A percentile compares a stretch with the other conserved stretches of the same genome.
phyloP scores from a whole-genome alignment of 2,113 vertebrate genomes.

The Lampris incognitus region DNA sequence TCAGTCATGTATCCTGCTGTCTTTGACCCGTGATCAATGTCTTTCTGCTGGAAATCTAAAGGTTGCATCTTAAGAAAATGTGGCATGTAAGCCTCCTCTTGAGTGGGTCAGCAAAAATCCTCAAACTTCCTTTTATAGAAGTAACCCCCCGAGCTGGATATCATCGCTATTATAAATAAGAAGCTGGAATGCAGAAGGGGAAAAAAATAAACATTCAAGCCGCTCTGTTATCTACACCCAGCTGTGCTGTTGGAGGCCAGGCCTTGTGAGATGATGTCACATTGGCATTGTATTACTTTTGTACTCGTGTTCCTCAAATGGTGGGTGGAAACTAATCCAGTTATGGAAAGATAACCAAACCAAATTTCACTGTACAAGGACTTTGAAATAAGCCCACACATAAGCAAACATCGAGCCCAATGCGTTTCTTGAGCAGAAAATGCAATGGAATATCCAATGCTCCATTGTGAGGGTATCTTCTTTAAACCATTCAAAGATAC shows the following conservation, averaged over 20 bases:
- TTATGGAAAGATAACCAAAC: slow-evolving; percentile 24
- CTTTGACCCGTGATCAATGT: slow-evolving; percentile 57
- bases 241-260: slow-evolving; percentile 62
- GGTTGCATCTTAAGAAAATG: slow-evolving; percentile 68
- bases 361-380: slow-evolving; percentile 5
- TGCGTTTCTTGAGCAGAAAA: not conserved
- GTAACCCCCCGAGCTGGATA: slow-evolving; percentile 67
- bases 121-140: slow-evolving; percentile 81
- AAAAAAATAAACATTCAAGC: slow-evolving; percentile 73
- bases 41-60: slow-evolving; percentile 57
- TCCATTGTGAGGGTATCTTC: not conserved
- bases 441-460: not conserved
- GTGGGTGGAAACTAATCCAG: slow-evolving; percentile 38
- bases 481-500: not conserved
- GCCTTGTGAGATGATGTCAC: slow-evolving; percentile 70
- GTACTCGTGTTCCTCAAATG: slow-evolving; percentile 39
- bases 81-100: slow-evolving; percentile 55
- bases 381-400: slow-evolving; percentile 1
- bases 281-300: slow-evolving; percentile 54
- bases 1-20: slow-evolving; percentile 22
- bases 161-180: slow-evolving; percentile 77
- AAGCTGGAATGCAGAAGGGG: slow-evolving; percentile 73
- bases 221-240: slow-evolving; percentile 67
- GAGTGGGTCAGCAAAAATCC: slow-evolving; percentile 52
- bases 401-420: not conserved